Percentiles rank a stretch among this genome's conserved stretches.
Conservation (phyloP, 2,797 vertebrate genomes). For the Hafferia zeledoni region DNA sequence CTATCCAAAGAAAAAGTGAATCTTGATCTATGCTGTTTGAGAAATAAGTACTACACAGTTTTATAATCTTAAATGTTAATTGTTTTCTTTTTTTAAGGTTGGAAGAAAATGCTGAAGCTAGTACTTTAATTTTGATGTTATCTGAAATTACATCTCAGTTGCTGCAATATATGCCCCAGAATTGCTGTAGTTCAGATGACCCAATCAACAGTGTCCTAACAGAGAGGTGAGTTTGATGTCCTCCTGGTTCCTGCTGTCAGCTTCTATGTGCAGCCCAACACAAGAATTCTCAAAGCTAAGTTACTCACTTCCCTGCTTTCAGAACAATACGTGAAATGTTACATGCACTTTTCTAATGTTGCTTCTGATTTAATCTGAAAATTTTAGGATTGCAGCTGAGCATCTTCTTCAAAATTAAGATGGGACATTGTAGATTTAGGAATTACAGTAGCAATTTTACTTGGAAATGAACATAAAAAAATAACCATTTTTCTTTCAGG, state of each 20-base stretch:
- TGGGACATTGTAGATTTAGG: neutral
- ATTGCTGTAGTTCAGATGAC: neutral
- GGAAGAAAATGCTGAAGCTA: conserved; percentile 7
- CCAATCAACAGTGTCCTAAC: neutral
- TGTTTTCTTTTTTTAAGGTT: conserved; percentile 47
- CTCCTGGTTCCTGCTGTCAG: neutral
- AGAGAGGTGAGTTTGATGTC: conserved; percentile 61
- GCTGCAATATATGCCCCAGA: neutral
- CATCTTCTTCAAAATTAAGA: neutral
- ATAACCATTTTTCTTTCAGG: neutral
- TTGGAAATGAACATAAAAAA: neutral
- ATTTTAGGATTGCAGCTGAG: neutral
- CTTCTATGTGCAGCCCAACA: neutral
- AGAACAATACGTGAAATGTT: neutral
- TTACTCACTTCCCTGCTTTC: neutral
- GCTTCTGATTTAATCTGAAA: neutral
- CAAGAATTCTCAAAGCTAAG: neutral
- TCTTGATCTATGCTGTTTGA: neutral
- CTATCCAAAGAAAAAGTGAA: neutral
- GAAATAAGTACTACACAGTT: neutral
- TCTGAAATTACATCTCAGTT: conserved; percentile 43
- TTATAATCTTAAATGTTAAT: neutral
- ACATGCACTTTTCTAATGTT: neutral
- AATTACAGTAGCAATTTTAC: neutral
- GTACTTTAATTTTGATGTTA: conserved; percentile 7